Conservation (phyloP, 2,797 vertebrate genomes). For the Enteromius anoplus region DNA sequence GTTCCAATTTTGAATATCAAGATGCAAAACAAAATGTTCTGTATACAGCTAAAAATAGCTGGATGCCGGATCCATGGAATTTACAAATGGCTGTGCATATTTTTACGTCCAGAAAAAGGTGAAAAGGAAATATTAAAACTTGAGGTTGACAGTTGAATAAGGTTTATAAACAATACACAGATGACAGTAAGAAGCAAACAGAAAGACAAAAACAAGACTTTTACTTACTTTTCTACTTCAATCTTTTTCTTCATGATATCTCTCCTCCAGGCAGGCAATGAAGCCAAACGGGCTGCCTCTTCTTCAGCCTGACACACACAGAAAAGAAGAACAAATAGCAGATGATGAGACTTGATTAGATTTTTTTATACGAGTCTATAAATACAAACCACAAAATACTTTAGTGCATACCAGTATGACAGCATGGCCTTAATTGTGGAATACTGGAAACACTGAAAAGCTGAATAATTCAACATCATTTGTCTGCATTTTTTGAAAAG, state of each 20-base stretch:
- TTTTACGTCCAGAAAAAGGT: too few relatives aligned
- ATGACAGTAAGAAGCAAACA: not conserved
- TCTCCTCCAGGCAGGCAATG: slow-evolving; percentile 95
- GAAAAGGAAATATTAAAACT: not conserved
- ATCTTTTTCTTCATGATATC: slow-evolving; percentile 97
- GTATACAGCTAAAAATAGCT: too few relatives aligned
- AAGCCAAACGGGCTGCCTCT: slow-evolving; percentile 87
- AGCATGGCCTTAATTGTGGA: not conserved
- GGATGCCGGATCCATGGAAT: too few relatives aligned
- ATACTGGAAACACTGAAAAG: not conserved
- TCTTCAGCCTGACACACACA: slow-evolving; percentile 81
- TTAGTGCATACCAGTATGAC: not conserved
- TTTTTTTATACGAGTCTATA: not conserved
- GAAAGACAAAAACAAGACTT: not conserved
- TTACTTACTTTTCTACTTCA: slow-evolving; percentile 92
- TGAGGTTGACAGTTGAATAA: not conserved
- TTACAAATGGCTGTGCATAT: too few relatives aligned
- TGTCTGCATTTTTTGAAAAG: not conserved
- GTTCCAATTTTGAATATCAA: too few relatives aligned
- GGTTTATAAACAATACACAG: not conserved
- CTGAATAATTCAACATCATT: not conserved
- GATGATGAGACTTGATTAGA: not conserved
- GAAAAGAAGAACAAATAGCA: slow-evolving; percentile 21
- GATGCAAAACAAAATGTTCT: too few relatives aligned
- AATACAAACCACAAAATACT: not conserved